Conservation (phyloP, 2,113 vertebrate species). For the Ophthalmolycus amberensis region DNA sequence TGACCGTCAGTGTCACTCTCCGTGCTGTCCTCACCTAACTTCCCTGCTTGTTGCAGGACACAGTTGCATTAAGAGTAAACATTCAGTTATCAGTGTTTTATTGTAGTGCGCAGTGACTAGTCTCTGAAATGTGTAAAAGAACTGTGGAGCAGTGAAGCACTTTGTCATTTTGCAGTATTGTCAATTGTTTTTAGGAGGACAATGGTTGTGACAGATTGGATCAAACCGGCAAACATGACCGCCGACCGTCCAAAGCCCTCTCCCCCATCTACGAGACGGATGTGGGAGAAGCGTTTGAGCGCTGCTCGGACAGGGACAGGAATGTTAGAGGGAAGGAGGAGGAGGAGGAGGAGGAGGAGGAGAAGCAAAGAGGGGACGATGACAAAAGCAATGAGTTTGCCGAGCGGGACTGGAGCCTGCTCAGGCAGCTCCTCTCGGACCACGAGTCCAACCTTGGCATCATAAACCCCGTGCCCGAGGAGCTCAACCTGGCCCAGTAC, state of each 20-base stretch:
- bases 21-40: conserved; percentile 8
- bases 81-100: conserved; percentile 35
- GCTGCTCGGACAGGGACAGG: conserved; percentile 87
- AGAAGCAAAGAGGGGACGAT: conserved; percentile 65
- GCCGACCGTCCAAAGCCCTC: conserved; percentile 94
- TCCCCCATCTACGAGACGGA: conserved; percentile 99
- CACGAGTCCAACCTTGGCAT: conserved; percentile 92
- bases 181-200: conserved; percentile 99
- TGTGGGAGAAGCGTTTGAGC: conserved; percentile 90
- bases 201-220: conserved; percentile 98
- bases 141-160: conserved; percentile 76
- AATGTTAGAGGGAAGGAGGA: conserved; percentile 82
- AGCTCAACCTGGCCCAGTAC: conserved; percentile 97
- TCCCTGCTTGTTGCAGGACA: conserved; percentile 47
- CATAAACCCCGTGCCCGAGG: conserved; percentile 95
- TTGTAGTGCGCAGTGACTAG: conserved; percentile 42
- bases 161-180: conserved; percentile 99
- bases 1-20: conserved; percentile 7
- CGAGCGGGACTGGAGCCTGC: conserved; percentile 94
- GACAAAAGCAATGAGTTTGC: conserved; percentile 86
- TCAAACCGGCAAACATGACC: conserved; percentile 95
- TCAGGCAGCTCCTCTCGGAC: conserved; percentile 93
- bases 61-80: conserved; percentile 80
- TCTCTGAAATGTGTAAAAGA: conserved; percentile 47
- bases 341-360: conserved; percentile 65